Evolutionary conservation across 1,140 invertebrate genomes (phyloP), one percentile per base, ranked within the genome.

Genomic region (Plodia interpunctella): DNA sequence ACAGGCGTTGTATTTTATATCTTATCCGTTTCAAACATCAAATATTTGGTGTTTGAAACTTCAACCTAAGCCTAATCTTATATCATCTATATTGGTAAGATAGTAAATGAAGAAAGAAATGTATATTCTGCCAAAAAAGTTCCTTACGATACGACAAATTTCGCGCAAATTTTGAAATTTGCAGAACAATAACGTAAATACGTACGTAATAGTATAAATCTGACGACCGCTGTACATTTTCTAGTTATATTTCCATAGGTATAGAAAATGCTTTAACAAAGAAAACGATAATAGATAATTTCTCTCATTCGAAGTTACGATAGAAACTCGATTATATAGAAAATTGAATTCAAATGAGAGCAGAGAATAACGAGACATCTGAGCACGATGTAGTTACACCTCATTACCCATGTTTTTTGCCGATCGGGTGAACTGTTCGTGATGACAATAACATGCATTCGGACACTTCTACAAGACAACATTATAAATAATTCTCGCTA

Each of bases 391-490:
- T 2, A 15, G n/a, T 15, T 6, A 44, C n/a, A 15, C 38, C 13
- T 44, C 38, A 44, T 44, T 44, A 44, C n/a, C 10, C 38, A 44
- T 15, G 38, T 1, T 44, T 44, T 44, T 15, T 44, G n/a, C n/a
- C 15, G 38, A 44, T 35, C 13, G 10, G 8, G 32, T 15, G 38
- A 44, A 44, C 13, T 1, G 8, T 10, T 44, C 38, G 5, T 17
- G 38, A 44, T 44, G 38, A 44, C 13, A 44, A 44, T 44, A 15
- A 44, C 38, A 44, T 44, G 38, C 38, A 10, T 44, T 44, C n/a
- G 13, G n/a, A 44, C 1, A 44, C 13, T 10, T 32, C 6, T 44
- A 44, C 0, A 15, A 44, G 38, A 2, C 15, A 15, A n/a, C 3
- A 10, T 5, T 44, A 15, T 11, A 3, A 35, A 13, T 9, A 3